Conservation (phyloP, 2,113 vertebrate species). For the Apodemus speciosus region DNA sequence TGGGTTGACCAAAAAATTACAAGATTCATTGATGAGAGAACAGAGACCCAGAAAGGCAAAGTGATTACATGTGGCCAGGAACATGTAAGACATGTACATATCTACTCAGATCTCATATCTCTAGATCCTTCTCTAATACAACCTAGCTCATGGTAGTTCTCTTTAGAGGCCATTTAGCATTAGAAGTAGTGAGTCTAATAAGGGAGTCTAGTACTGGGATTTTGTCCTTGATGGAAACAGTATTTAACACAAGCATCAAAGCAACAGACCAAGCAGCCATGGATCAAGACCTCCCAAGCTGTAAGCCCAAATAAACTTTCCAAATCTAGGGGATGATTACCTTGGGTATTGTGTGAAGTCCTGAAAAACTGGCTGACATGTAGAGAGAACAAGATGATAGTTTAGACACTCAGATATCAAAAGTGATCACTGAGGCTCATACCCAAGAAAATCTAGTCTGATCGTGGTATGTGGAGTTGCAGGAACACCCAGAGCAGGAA, state of each 20-base stretch:
- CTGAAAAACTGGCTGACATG: neutral
- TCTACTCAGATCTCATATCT: neutral
- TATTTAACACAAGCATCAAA: neutral
- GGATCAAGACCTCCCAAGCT: neutral
- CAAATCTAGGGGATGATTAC: neutral
- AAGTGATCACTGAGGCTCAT: neutral
- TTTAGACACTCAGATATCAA: neutral
- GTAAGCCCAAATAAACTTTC: neutral
- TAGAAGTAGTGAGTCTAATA: neutral
- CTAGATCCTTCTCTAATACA: too few species aligned
- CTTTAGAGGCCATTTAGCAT: neutral
- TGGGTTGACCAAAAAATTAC: neutral
- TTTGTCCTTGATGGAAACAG: neutral
- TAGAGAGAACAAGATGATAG: neutral
- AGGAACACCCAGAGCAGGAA: neutral
- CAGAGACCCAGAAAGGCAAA: constrained; percentile 11
- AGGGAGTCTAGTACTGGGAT: neutral
- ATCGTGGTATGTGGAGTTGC: too few species aligned
- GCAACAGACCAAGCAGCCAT: neutral
- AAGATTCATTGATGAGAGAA: neutral
- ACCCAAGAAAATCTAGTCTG: neutral
- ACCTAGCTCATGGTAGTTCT: neutral
- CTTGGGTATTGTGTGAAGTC: neutral
- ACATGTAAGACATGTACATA: neutral
- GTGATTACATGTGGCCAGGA: neutral